Evolutionary conservation across 1,140 invertebrate genomes (phyloP), one percentile per base, ranked within the genome.

Genomic region (Drosophila kohkoa): DNA sequence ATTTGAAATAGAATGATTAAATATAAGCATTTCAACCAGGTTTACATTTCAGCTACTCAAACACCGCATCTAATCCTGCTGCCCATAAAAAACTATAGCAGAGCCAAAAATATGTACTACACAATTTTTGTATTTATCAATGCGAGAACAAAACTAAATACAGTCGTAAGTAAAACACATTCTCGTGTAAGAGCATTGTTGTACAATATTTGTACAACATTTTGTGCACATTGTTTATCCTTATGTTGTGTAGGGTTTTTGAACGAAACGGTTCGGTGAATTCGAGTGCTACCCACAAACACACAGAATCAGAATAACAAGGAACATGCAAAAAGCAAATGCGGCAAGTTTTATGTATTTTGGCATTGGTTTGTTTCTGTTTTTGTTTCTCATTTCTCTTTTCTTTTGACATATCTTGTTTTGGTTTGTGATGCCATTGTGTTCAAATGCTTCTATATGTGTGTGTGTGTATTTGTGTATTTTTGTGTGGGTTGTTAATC

Each of bases 161-260:
- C 32, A 32, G 60, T 10, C 28, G 46, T 49, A 68, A 60, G 51
- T 58, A 55, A 63, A 70, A 43, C 46, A 69, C 58, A 69, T 55
- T 62, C 49, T 62, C 35, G 51, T 75, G 45, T 49, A 45, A 46
- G 64, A 75, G 67, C 41, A 43, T 64, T 70, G 57, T 70, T 64
- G 51, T 64, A 64, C 52, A 70, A 65, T 64, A 71, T 71, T 75
- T 75, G 73, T 75, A 63, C 32, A 64, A 71, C 67, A 75, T 75
- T 75, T 75, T 71, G 73, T 64, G 54, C 46, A 64, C 67, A 75
- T 70, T 71, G 73, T 75, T 75, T 57, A 71, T 71, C 38, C 67
- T 65, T 59, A 54, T 64, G 67, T 70, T 67, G 32, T 57, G n/a
- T 68, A 49, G 48, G 55, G 41, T 48, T 65, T 54, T 41, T 11